phyloP scores from a whole-genome alignment of 2,113 vertebrate species.

The Pomatostomus ruficeps region DNA sequence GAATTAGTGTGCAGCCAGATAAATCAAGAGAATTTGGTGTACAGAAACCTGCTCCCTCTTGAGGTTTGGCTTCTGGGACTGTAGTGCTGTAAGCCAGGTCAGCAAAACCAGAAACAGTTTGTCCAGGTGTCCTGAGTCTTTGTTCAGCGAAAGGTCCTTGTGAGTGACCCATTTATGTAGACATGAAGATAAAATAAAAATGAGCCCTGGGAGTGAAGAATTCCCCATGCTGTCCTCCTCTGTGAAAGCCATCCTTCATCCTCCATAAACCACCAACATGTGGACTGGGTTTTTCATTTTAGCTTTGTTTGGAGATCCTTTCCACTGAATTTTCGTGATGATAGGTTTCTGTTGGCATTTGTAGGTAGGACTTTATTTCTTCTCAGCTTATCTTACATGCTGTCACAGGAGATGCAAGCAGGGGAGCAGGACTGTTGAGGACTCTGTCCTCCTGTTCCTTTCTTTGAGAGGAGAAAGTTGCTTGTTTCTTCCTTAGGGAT shows the following conservation, averaged over 20 bases:
- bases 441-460: not conserved
- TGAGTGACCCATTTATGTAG: not conserved
- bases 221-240: not conserved
- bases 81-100: not conserved
- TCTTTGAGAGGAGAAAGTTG: not conserved
- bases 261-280: not conserved
- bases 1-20: not conserved
- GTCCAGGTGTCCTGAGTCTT: not conserved
- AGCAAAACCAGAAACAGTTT: not conserved
- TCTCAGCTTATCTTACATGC: not conserved
- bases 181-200: not conserved
- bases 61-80: not conserved
- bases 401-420: not conserved
- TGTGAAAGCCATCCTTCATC: not conserved
- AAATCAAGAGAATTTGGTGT: not conserved
- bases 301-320: not conserved
- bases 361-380: not conserved
- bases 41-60: rapidly evolving
- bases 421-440: not conserved
- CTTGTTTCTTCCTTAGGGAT: not conserved
- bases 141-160: not conserved
- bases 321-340: not conserved
- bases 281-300: not conserved
- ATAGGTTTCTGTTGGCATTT: not conserved
- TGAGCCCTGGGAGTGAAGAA: not conserved